phyloP scores from a whole-genome alignment of 1,140 invertebrate species.

The Philaenus spumarius region DNA sequence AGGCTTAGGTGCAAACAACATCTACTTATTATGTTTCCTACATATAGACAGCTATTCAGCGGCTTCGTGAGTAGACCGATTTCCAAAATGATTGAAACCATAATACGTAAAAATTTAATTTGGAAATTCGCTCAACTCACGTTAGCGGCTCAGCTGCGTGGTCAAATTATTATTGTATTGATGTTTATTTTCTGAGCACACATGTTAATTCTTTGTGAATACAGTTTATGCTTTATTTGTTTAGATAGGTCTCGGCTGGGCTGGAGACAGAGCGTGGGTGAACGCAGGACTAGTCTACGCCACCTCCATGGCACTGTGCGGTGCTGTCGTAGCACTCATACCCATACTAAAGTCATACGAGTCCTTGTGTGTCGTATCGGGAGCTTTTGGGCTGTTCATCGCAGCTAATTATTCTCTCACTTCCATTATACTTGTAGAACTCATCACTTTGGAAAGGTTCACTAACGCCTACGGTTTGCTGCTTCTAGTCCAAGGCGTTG shows the following conservation, averaged over 20 bases:
- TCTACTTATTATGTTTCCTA: no score
- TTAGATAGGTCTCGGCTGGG: slow-evolving; percentile 79
- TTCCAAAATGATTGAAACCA: no score
- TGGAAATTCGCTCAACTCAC: no score
- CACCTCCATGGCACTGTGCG: slow-evolving; percentile 69
- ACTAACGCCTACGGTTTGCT: slow-evolving; percentile 85
- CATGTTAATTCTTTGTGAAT: no score
- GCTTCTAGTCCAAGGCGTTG: slow-evolving; percentile 79
- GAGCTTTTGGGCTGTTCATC: slow-evolving; percentile 75
- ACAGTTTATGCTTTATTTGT: no score
- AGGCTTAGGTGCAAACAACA: no score
- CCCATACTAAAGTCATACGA: slow-evolving; percentile 56
- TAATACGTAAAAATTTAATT: no score
- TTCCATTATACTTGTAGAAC: slow-evolving; percentile 77
- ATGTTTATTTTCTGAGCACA: no score
- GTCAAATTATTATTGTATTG: no score
- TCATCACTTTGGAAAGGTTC: slow-evolving; percentile 78
- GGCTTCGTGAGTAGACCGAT: no score
- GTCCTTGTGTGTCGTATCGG: slow-evolving; percentile 53
- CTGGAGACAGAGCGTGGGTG: slow-evolving; percentile 71
- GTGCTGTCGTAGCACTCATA: slow-evolving; percentile 59
- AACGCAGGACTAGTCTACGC: slow-evolving; percentile 70
- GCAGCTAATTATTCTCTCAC: slow-evolving; percentile 83
- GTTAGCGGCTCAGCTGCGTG: no score
- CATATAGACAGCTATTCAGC: no score